These are phyloP conservation scores for Phymanthus crucifer DNA, from an alignment of 92 coral and sea anemone genomes.

Conservation along the genomic window DNA sequence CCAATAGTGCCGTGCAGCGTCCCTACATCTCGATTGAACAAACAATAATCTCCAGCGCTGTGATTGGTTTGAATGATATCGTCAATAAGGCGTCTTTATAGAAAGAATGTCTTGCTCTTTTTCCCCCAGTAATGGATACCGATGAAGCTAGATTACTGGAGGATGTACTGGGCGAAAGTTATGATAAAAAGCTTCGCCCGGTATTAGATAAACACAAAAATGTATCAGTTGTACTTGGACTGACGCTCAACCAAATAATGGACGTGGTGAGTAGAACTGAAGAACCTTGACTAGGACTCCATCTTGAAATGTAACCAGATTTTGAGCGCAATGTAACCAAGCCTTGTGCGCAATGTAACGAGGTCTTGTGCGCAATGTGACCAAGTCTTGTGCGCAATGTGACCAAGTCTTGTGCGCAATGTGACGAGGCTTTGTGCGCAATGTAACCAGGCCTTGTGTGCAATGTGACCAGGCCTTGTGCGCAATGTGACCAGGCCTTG, in stretches of 20 bases:
- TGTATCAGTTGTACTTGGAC: conserved; percentile 69
- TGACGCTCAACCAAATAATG: conserved; percentile 83
- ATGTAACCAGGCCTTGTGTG: neutral
- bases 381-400: no score
- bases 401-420: no score
- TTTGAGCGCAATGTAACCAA: neutral
- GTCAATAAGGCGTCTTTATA: neutral
- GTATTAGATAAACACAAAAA: conserved; percentile 56
- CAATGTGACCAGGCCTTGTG: neutral
- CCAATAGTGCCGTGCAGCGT: neutral
- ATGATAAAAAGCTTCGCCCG: conserved; percentile 57
- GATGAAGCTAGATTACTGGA: conserved; percentile 26
- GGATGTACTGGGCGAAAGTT: conserved; percentile 22
- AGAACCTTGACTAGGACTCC: neutral
- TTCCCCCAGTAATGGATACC: conserved; percentile 16
- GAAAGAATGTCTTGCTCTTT: neutral
- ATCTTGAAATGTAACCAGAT: neutral
- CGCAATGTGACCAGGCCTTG: neutral
- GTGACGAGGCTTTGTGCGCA: no score
- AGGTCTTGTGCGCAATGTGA: no score
- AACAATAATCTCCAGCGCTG: no score
- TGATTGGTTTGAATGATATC: no score
- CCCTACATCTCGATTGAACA: no score
- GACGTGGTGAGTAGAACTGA: conserved; percentile 71
- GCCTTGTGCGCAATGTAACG: no score